Evolutionary conservation across 2,113 vertebrate species (phyloP).

Genomic region (Seriola dumerili): DNA sequence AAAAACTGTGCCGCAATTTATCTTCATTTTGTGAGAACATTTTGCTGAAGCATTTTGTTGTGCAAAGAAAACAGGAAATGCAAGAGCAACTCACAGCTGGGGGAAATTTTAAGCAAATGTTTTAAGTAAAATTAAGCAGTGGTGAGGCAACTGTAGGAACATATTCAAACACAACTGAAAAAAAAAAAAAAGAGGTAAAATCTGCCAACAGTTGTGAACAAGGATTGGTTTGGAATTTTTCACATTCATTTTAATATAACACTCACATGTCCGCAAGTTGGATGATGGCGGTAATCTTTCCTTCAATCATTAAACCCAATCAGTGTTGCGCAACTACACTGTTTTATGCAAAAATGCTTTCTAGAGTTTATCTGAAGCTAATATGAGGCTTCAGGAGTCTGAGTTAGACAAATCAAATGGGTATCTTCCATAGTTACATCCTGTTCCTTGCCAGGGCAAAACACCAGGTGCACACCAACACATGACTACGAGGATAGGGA

Average conservation of each 20-base stretch:
- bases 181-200: not conserved
- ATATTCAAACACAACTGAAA: not conserved
- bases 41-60: not conserved
- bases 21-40: not conserved
- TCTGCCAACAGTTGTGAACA: not conserved
- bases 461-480: no score
- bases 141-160: not conserved
- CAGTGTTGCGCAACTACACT: not conserved
- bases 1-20: not conserved
- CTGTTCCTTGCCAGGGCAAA: no score
- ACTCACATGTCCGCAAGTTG: not conserved
- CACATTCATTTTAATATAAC: not conserved
- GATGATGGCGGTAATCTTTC: not conserved
- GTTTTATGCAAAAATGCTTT: no score
- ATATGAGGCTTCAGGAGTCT: no score
- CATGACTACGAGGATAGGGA: no score
- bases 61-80: slow-evolving; percentile 3
- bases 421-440: no score
- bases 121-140: not conserved
- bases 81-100: not conserved
- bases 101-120: not conserved
- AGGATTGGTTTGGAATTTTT: no score
- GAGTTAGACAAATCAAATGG: no score
- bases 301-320: not conserved
- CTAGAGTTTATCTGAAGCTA: not conserved